These are phyloP conservation scores for Saturnia japonica DNA, from an alignment of 2,888 invertebrate genomes.

Conservation along the genomic window DNA sequence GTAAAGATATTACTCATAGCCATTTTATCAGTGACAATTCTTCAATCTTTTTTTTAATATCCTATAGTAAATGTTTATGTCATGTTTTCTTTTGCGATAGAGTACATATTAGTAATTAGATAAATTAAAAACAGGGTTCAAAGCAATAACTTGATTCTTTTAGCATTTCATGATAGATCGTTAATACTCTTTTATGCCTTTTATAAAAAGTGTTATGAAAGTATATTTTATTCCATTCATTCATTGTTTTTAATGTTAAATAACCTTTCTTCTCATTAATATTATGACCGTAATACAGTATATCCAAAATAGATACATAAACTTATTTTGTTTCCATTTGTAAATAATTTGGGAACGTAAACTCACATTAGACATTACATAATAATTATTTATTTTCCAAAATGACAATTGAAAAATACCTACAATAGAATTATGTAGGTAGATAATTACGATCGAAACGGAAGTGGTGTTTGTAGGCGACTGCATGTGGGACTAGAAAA, in stretches of 20 bases:
- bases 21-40: not conserved
- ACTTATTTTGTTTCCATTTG: not conserved
- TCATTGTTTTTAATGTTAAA: no score
- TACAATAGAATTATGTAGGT: slow-evolving; percentile 15
- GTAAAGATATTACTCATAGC: not conserved
- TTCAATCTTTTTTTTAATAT: not conserved
- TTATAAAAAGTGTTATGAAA: no score
- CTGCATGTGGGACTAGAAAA: slow-evolving; percentile 20
- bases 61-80: not conserved
- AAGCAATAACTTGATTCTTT: no score
- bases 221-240: no score
- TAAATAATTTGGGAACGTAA: not conserved
- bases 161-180: no score
- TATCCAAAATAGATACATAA: not conserved
- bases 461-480: slow-evolving; percentile 18
- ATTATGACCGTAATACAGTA: not conserved
- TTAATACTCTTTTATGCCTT: no score
- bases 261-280: no score
- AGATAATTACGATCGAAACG: slow-evolving; percentile 17
- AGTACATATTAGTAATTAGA: not conserved
- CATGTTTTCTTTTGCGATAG: not conserved
- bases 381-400: not conserved
- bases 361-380: no score
- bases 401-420: not conserved
- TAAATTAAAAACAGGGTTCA: no score